These are phyloP conservation scores for Phocoena phocoena DNA, from an alignment of 2,113 vertebrate genomes.

Conservation along the genomic window DNA sequence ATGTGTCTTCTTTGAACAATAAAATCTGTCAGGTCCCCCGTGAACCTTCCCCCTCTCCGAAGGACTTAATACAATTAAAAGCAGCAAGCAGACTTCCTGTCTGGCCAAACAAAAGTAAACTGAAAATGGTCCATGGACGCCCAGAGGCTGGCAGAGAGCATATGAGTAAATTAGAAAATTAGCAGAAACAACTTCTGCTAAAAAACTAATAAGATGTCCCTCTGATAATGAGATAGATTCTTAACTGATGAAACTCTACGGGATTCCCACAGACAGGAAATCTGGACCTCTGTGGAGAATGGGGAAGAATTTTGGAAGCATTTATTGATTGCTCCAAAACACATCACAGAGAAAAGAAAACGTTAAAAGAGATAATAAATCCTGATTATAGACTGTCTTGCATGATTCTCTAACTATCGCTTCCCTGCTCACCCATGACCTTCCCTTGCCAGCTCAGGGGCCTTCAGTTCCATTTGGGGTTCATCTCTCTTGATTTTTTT, in stretches of 20 bases:
- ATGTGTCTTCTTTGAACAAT: not conserved
- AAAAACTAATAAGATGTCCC: not conserved
- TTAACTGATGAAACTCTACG: not conserved
- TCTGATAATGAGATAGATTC: not conserved
- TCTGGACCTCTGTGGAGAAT: not conserved
- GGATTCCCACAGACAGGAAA: not conserved
- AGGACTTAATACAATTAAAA: not conserved
- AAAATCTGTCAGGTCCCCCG: not conserved
- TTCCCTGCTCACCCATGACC: not conserved
- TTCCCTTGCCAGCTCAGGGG: not conserved
- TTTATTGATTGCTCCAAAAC: not conserved
- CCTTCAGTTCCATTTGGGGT: not conserved
- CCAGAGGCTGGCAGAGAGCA: not conserved
- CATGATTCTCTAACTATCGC: not conserved
- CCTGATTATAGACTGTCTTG: not conserved
- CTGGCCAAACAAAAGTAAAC: not conserved
- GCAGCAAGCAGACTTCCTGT: not conserved
- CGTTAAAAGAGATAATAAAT: not conserved
- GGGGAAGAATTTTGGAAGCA: not conserved
- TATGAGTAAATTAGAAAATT: conserved; percentile 55
- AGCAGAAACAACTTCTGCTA: conserved; percentile 2
- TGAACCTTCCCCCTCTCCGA: not conserved
- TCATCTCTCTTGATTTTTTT: not conserved
- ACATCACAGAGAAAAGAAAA: not conserved
- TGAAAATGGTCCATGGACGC: fast-evolving